A percentile compares a stretch with the other conserved stretches of the same genome.
Evolutionary conservation across 2,888 invertebrate genomes (phyloP).

Genomic region (Neoaliturus tenellus): DNA sequence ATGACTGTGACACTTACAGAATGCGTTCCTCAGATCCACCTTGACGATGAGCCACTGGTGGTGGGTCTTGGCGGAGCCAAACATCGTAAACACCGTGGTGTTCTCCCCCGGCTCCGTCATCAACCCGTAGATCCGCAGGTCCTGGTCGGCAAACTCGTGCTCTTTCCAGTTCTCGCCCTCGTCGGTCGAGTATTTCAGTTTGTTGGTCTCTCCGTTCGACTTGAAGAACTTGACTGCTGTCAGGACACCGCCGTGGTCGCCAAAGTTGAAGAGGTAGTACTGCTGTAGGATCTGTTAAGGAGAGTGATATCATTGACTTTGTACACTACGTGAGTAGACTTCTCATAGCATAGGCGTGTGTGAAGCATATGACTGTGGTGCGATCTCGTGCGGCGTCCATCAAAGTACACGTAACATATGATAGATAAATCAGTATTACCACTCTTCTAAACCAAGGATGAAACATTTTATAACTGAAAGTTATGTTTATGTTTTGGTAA

Average conservation of each 20-base stretch:
- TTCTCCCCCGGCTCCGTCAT: constrained; percentile 98
- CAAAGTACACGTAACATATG: too few species aligned
- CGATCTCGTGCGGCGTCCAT: too few species aligned
- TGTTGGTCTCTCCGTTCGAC: constrained; percentile 84
- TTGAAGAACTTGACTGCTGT: constrained; percentile 91
- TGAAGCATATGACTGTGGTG: too few species aligned
- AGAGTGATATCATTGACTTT: too few species aligned
- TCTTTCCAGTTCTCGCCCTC: constrained; percentile 90
- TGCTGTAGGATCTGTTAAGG: constrained; percentile 80
- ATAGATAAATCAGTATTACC: too few species aligned
- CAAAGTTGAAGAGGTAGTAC: constrained; percentile 91
- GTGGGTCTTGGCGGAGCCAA: constrained; percentile 85
- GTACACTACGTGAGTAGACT: too few species aligned
- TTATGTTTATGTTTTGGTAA: too few species aligned
- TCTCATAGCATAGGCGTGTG: too few species aligned
- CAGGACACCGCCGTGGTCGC: constrained; percentile 93
- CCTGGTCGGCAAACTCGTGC: constrained; percentile 82
- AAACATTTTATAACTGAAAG: too few species aligned
- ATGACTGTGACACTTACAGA: constrained; percentile 74
- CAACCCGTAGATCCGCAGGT: constrained; percentile 85
- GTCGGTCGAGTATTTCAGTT: constrained; percentile 89
- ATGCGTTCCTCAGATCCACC: constrained; percentile 76
- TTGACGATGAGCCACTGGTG: constrained; percentile 95
- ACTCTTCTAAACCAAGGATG: too few species aligned
- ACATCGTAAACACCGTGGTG: constrained; percentile 93